These are phyloP conservation scores for Gallinago undulata DNA, from an alignment of 2,113 vertebrate genomes.

Conservation along the genomic window DNA sequence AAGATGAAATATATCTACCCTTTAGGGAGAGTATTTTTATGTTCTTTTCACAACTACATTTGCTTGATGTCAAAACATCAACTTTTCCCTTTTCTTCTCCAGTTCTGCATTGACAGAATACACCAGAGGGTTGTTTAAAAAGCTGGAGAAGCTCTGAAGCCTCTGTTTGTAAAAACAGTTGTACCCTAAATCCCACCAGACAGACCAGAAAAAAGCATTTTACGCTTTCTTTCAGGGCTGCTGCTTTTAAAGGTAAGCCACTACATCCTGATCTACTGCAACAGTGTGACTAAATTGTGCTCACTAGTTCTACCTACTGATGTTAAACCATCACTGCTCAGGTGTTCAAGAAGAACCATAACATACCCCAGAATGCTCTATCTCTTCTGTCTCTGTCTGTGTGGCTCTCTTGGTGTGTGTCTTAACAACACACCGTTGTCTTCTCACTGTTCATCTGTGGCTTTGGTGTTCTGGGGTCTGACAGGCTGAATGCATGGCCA, in stretches of 20 bases:
- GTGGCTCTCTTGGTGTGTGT: no score
- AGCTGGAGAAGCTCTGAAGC: neutral
- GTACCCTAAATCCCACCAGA: neutral
- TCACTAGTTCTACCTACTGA: neutral
- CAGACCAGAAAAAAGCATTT: neutral
- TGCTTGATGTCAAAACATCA: neutral
- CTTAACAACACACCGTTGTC: no score
- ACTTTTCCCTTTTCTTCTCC: neutral
- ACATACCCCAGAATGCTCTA: neutral
- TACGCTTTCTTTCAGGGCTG: neutral
- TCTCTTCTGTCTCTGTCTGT: neutral
- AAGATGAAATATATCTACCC: neutral
- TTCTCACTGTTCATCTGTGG: neutral
- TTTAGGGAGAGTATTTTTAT: neutral
- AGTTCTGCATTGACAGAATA: neutral
- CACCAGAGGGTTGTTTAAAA: neutral
- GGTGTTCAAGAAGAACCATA: neutral
- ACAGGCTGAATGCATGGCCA: neutral
- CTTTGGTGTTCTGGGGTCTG: neutral
- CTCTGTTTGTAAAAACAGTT: neutral
- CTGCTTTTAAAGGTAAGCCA: neutral
- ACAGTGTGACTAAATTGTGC: neutral
- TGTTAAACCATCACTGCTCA: neutral
- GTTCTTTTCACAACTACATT: neutral
- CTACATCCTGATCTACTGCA: neutral